Evolutionary conservation across 2,888 invertebrate genomes (phyloP).

Genomic region (Entomobrya proxima): DNA sequence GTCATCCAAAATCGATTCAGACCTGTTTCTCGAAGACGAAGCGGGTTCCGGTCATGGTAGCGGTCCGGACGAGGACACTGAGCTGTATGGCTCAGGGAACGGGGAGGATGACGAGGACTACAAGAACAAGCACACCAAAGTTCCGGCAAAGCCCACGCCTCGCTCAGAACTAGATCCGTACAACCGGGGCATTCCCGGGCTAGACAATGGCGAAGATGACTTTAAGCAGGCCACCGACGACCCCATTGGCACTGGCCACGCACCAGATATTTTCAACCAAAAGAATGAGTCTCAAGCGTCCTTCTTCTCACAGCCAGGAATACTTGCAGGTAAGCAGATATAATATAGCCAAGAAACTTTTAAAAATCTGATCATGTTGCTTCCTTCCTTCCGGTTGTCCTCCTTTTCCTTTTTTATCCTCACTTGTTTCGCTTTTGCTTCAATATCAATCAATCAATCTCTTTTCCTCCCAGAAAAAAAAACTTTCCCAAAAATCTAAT

Average conservation of each 20-base stretch:
- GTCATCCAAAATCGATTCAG: constrained; percentile 73
- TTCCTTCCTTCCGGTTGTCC: no score
- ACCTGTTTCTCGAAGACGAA: constrained; percentile 75
- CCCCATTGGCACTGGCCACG: constrained; percentile 24
- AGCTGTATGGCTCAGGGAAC: constrained; percentile 68
- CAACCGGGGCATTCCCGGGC: background rate
- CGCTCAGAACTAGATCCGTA: constrained; percentile 6
- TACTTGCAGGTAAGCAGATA: constrained; percentile 85
- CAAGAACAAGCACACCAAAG: background rate
- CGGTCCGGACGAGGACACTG: constrained; percentile 57
- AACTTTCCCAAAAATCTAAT: background rate
- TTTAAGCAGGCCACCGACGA: constrained; percentile 37
- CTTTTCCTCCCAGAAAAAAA: background rate
- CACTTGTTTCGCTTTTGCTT: background rate
- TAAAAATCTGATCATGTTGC: no score
- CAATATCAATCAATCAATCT: background rate
- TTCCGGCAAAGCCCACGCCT: constrained; percentile 17
- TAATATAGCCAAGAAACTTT: background rate
- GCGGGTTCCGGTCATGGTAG: constrained; percentile 63
- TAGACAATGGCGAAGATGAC: background rate
- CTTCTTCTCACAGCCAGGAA: constrained; percentile 96
- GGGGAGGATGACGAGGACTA: constrained; percentile 69
- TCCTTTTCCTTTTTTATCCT: background rate
- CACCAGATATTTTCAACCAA: constrained; percentile 62
- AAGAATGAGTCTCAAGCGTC: constrained; percentile 80